Conservation (phyloP, 2,113 vertebrate species). For the Catharus minimus region DNA sequence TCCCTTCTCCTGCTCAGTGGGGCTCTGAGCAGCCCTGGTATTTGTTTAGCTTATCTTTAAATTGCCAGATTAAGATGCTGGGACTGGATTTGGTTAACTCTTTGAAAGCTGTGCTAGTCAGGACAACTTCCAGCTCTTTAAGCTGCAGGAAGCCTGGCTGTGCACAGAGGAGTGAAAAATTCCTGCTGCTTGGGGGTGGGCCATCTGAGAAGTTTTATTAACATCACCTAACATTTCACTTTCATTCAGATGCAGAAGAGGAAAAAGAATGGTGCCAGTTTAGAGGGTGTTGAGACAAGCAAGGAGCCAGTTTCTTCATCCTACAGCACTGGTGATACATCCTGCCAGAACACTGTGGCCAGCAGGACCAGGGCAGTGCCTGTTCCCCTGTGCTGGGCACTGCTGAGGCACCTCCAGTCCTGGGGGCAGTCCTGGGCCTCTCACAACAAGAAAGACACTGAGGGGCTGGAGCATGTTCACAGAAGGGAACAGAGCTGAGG, state of each 20-base stretch:
- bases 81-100: background rate
- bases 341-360: background rate
- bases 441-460: background rate
- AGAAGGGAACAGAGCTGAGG: background rate
- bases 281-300: background rate
- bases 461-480: rapidly evolving
- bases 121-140: background rate
- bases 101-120: background rate
- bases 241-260: background rate
- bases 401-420: background rate
- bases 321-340: background rate
- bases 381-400: background rate
- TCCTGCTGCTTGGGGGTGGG: background rate
- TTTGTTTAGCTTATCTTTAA: background rate
- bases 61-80: background rate
- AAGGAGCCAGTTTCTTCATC: background rate
- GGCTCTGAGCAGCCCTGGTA: background rate
- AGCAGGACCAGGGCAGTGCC: background rate
- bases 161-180: background rate
- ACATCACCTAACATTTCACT: background rate
- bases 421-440: background rate
- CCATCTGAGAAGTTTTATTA: background rate
- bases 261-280: background rate
- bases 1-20: background rate
- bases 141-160: background rate